phyloP scores from a whole-genome alignment of 2,888 invertebrate species.

The Loripinus fragilis region DNA sequence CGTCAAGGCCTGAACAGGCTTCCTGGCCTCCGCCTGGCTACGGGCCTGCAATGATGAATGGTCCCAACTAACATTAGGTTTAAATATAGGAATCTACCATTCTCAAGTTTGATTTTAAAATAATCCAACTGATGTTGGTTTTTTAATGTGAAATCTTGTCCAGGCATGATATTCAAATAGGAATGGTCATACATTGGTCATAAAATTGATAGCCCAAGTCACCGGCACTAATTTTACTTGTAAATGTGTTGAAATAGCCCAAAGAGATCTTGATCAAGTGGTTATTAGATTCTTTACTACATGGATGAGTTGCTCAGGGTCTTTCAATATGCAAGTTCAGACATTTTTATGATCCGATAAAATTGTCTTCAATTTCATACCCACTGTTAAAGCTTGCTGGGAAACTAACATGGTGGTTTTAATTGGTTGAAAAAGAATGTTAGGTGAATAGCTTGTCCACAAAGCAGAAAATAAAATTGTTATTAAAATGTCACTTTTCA shows the following conservation, averaged over 20 bases:
- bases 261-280: neutral
- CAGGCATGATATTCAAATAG: too few relatives aligned
- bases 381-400: neutral
- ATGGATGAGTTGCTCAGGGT: neutral
- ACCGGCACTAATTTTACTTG: too few relatives aligned
- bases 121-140: too few relatives aligned
- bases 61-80: too few relatives aligned
- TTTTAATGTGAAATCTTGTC: too few relatives aligned
- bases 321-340: constrained; percentile 8
- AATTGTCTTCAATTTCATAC: constrained; percentile 6
- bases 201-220: too few relatives aligned
- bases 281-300: neutral
- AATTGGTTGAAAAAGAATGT: constrained; percentile 7
- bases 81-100: too few relatives aligned
- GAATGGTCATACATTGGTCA: too few relatives aligned
- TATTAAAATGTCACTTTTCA: constrained; percentile 7
- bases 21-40: too few relatives aligned
- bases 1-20: too few relatives aligned
- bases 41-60: too few relatives aligned
- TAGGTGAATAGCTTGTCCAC: neutral
- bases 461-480: neutral
- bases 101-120: too few relatives aligned
- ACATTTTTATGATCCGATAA: neutral
- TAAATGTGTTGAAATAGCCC: neutral
- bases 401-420: neutral